Evolutionary conservation across 2,113 vertebrate species (phyloP), one percentile per base, ranked within the genome.

Genomic region (Cisticola juncidis): DNA sequence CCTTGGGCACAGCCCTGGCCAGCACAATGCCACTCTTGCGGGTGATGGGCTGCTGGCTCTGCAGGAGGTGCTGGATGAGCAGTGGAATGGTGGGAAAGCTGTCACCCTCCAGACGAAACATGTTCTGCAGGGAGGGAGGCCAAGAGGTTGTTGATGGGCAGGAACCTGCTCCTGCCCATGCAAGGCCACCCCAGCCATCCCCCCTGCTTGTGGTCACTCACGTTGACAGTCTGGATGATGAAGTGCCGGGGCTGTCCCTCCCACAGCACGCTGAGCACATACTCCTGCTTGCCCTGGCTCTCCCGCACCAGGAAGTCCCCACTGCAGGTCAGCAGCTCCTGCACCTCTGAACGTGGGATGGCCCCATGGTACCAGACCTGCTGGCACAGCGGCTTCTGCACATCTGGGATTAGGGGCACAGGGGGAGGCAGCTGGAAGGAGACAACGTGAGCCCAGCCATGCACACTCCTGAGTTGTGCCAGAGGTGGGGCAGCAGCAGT

Each of bases 361-460:
- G 98, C 99, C 16, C 99, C 99, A 0, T 99, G 99, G 97, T 99
- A 99, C 99, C 99, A 99, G 95, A 88, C 96, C 98, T 99, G 99
- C 97, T 99, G 98, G 4, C 85, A 96, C 84, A 99, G 98, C 2
- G 99, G 99, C 93, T 99, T 99, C 96, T 99, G 98, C n/a, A 97
- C 95, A 21, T 99, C 98, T 0, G 98, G 98, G 36, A 98, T 89
- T 1, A 98, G 92, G 24, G 95, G 94, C 93, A 98, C 54, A 0
- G 96, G 98, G 0, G 98, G 98, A 4, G 97, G 98, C 58, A 98
- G 98, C 99, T 99, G 98, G 53, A 77, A 29, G 35, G 40, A 70
- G 58, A 57, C 0, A 2, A 77, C 13, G 28, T 91, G 56, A 95
- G 72, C 51, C 28, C 77, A 29, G 77, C 31, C 0, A 1, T 11